Evolutionary conservation across 1,140 invertebrate species (phyloP).

Genomic region (Aphis craccivora): DNA sequence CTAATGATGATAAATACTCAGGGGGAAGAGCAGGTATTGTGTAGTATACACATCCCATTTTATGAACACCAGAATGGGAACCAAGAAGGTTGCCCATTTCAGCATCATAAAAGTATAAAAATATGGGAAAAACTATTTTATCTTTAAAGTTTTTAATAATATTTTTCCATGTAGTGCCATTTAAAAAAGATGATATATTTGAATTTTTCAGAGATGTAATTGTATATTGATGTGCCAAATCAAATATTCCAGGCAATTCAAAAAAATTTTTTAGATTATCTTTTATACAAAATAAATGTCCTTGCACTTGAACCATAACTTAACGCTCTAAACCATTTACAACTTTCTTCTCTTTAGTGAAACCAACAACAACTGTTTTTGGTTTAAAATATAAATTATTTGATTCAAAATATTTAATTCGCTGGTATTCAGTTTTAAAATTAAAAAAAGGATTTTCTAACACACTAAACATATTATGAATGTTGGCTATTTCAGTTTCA

Average conservation of each 20-base stretch:
- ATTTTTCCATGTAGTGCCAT: background rate
- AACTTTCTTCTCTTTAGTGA: background rate
- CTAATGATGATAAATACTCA: background rate
- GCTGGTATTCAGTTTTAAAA: background rate
- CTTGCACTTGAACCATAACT: background rate
- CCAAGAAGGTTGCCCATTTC: background rate
- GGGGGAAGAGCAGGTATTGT: background rate
- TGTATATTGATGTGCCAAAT: background rate
- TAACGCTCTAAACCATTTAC: background rate
- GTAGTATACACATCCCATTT: background rate
- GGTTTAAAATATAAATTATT: conserved; percentile 6
- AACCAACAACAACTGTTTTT: background rate
- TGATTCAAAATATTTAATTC: background rate
- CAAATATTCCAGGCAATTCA: background rate
- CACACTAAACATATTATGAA: background rate
- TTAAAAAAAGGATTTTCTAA: background rate
- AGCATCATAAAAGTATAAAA: background rate
- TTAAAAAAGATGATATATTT: background rate
- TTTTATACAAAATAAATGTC: background rate
- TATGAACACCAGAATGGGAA: background rate
- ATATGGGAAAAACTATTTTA: background rate
- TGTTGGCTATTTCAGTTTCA: background rate
- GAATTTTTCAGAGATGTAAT: background rate
- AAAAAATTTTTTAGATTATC: background rate
- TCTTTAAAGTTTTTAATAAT: background rate